Evolutionary conservation across 2,888 invertebrate species (phyloP).

Genomic region (Dione vanillae): DNA sequence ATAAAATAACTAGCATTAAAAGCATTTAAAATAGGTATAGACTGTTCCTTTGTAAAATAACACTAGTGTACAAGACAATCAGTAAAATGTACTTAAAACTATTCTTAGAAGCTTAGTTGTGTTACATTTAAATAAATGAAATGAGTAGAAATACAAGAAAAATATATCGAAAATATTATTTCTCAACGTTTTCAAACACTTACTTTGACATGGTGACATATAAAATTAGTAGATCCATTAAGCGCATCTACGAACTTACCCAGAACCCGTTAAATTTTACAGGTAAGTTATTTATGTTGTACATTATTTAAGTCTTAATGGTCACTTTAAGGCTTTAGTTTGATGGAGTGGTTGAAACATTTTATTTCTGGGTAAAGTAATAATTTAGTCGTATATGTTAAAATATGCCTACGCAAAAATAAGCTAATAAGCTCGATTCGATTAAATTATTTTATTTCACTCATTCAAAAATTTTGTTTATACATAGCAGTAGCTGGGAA

Average conservation of each 20-base stretch:
- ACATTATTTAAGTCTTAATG: slow-evolving; percentile 27
- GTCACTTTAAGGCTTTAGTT: slow-evolving; percentile 20
- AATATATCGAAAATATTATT: not conserved
- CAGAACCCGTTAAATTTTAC: slow-evolving; percentile 23
- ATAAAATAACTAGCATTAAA: too few species aligned
- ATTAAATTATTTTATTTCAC: too few species aligned
- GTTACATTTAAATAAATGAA: not conserved
- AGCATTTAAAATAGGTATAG: too few species aligned
- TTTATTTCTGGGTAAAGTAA: slow-evolving; percentile 14
- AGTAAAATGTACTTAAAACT: too few species aligned
- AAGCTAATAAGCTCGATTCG: not conserved
- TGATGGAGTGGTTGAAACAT: slow-evolving; percentile 28
- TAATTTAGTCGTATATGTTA: not conserved
- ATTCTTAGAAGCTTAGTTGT: too few species aligned
- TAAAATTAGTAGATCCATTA: slow-evolving; percentile 31
- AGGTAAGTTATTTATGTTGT: slow-evolving; percentile 29
- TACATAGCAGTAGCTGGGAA: not conserved
- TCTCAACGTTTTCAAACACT: slow-evolving; percentile 10
- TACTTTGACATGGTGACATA: slow-evolving; percentile 29
- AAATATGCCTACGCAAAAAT: not conserved
- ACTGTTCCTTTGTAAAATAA: too few species aligned
- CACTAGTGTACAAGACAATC: too few species aligned
- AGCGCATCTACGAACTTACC: slow-evolving; percentile 20
- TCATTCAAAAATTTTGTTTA: too few species aligned
- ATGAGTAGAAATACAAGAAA: not conserved